These are phyloP conservation scores for Puma concolor DNA, from an alignment of 2,113 vertebrate genomes.

Conservation along the genomic window DNA sequence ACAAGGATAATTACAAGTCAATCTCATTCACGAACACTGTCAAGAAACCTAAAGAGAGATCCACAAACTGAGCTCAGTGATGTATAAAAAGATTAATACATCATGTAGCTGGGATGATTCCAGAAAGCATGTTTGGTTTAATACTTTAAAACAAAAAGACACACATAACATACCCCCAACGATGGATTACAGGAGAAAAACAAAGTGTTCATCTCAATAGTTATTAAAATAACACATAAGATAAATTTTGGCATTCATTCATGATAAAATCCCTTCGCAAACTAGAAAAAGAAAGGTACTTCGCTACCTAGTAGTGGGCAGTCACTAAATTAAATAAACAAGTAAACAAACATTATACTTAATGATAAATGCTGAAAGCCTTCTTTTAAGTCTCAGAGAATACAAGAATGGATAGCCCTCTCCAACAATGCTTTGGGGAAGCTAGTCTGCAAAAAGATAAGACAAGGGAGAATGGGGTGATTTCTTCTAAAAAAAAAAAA, in stretches of 20 bases:
- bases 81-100: background rate
- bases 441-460: background rate
- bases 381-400: background rate
- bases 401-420: background rate
- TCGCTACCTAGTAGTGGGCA: background rate
- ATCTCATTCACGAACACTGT: background rate
- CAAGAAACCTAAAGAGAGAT: conserved; percentile 27
- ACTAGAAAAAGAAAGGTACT: background rate
- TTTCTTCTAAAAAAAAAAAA: background rate
- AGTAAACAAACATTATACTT: background rate
- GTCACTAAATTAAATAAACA: background rate
- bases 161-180: background rate
- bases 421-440: background rate
- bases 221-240: background rate
- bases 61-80: background rate
- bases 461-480: background rate
- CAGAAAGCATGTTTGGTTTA: background rate
- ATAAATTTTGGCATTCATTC: background rate
- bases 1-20: background rate
- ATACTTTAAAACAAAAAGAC: background rate
- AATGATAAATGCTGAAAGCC: background rate
- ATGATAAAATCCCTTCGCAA: background rate
- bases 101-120: background rate
- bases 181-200: background rate
- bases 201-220: background rate